These are phyloP conservation scores for Matsumyia berberina DNA, from an alignment of 2,888 invertebrate species.

Conservation along the genomic window DNA sequence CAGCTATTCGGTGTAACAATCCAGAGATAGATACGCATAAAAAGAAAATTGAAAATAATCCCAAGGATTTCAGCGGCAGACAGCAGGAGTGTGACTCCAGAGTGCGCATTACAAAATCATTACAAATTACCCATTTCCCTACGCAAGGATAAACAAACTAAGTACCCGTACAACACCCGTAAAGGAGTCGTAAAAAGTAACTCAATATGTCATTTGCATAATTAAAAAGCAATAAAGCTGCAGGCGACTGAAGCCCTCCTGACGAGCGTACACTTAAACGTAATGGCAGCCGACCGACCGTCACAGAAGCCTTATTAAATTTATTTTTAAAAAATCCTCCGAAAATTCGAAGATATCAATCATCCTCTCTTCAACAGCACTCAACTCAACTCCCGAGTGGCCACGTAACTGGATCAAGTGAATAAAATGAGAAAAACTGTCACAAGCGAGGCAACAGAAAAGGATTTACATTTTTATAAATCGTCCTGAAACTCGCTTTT, in stretches of 20 bases:
- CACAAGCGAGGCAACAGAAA: conserved; percentile 64
- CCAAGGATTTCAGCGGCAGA: not conserved
- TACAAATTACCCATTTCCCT: not conserved
- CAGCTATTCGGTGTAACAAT: not conserved
- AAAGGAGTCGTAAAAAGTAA: conserved; percentile 51
- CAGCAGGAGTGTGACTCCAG: not conserved
- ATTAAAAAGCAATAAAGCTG: conserved; percentile 62
- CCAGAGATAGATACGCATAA: not conserved
- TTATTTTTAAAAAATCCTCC: conserved; percentile 40
- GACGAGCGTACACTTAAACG: conserved; percentile 32
- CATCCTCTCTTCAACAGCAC: conserved; percentile 42
- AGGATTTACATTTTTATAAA: conserved; percentile 75
- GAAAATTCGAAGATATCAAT: conserved; percentile 57
- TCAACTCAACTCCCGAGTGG: conserved; percentile 55
- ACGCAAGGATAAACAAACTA: conserved; percentile 25
- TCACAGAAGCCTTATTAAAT: conserved; percentile 36
- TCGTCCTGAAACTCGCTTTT: conserved; percentile 47
- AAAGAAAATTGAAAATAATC: conserved; percentile 4
- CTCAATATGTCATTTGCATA: conserved; percentile 64
- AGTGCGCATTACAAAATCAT: not conserved
- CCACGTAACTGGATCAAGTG: conserved; percentile 70
- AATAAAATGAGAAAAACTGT: conserved; percentile 59
- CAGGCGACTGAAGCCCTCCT: conserved; percentile 41
- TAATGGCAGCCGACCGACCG: not conserved
- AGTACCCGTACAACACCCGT: conserved; percentile 38